phyloP scores from a whole-genome alignment of 2,113 vertebrate species.

The Dipodomys ordii region DNA sequence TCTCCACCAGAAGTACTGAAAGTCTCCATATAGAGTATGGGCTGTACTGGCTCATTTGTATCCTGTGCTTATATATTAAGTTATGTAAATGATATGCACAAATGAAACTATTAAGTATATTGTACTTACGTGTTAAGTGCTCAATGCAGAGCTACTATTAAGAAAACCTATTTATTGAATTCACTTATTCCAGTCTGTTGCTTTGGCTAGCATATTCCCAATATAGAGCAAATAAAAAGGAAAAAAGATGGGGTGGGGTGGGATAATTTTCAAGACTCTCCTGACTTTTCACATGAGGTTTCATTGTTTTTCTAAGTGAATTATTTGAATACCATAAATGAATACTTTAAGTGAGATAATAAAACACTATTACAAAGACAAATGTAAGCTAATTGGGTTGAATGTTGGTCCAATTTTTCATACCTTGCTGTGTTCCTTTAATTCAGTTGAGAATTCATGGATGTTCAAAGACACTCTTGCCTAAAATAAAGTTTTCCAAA shows the following conservation, averaged over 20 bases:
- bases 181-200: neutral
- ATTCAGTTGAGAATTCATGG: constrained; percentile 38
- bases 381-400: constrained; percentile 34
- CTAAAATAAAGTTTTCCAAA: constrained; percentile 27
- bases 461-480: neutral
- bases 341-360: constrained; percentile 32
- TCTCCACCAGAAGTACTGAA: constrained; percentile 15
- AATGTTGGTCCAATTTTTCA: constrained; percentile 27
- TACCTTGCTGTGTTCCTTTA: constrained; percentile 24
- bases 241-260: neutral
- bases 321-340: constrained; percentile 42
- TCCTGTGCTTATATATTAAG: constrained; percentile 52
- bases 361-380: constrained; percentile 11
- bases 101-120: neutral
- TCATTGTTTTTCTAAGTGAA: constrained; percentile 42
- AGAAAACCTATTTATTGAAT: constrained; percentile 48
- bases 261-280: constrained; percentile 23
- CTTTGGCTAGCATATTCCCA: constrained; percentile 16
- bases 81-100: neutral
- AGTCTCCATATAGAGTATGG: constrained; percentile 47
- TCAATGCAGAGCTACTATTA: constrained; percentile 14
- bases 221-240: neutral
- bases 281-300: neutral
- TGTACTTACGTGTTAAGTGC: constrained; percentile 40
- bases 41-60: constrained; percentile 36